Conservation (phyloP, 2,888 invertebrate genomes). For the Crossocerus cetratus region DNA sequence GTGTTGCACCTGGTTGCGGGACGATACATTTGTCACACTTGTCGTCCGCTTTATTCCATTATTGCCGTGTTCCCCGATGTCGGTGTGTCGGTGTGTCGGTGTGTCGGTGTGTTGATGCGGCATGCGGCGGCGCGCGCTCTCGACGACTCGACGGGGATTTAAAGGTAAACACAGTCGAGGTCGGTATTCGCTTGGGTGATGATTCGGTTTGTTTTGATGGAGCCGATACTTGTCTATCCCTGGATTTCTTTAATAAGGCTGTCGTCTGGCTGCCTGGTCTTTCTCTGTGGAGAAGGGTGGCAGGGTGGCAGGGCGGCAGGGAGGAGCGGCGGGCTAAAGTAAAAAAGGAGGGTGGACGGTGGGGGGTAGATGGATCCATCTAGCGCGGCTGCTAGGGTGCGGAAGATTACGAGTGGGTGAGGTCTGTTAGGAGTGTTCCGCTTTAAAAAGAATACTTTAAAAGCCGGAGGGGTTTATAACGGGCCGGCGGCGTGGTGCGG, state of each 20-base stretch:
- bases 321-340: not conserved
- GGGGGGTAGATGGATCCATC: constrained; percentile 30
- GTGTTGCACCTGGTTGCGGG: not conserved
- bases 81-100: constrained; percentile 19
- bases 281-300: constrained; percentile 8
- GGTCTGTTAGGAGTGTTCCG: constrained; percentile 75
- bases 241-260: constrained; percentile 36
- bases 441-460: constrained; percentile 78
- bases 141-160: no score
- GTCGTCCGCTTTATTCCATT: constrained; percentile 51
- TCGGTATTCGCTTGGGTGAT: constrained; percentile 27
- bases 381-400: constrained; percentile 35
- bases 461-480: constrained; percentile 77
- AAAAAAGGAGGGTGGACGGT: constrained; percentile 11
- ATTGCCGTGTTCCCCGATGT: constrained; percentile 40
- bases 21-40: constrained; percentile 51
- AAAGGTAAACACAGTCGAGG: constrained; percentile 54
- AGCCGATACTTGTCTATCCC: constrained; percentile 5
- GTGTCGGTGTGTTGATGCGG: not conserved
- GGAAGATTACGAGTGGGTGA: constrained; percentile 70
- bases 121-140: no score
- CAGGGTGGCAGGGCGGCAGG: not conserved
- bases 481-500: no score
- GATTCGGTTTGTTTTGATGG: constrained; percentile 31
- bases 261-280: not conserved